Evolutionary conservation across 2,113 vertebrate species (phyloP).

Genomic region (Oplegnathus fasciatus): DNA sequence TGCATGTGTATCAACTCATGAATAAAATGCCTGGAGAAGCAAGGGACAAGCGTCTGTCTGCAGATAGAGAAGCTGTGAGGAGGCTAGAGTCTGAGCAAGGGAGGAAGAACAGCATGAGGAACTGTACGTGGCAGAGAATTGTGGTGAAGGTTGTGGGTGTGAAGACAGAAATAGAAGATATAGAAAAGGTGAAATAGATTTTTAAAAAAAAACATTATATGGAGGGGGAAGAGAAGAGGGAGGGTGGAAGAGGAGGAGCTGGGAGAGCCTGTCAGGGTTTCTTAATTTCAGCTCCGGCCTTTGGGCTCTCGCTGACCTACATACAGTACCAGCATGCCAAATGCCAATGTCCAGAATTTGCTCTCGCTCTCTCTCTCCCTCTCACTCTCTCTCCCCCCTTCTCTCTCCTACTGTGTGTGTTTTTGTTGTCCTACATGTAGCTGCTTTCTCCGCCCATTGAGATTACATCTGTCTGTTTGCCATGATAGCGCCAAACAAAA

Average conservation of each 20-base stretch:
- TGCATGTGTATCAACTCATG: constrained; percentile 32
- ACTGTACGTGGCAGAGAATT: not conserved
- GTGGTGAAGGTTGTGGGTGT: not conserved
- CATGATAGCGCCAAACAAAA: not conserved
- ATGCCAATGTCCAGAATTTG: constrained; percentile 15
- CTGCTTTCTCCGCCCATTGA: not conserved
- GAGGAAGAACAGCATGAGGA: too few species aligned
- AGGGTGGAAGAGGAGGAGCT: constrained; percentile 21
- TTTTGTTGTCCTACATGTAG: constrained; percentile 5
- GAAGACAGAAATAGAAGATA: not conserved
- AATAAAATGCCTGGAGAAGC: constrained; percentile 36
- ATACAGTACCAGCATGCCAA: constrained; percentile 54
- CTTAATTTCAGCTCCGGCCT: constrained; percentile 70
- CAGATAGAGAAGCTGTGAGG: constrained; percentile 4
- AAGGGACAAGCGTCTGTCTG: constrained; percentile 21
- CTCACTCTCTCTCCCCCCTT: not conserved
- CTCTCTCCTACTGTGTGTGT: not conserved
- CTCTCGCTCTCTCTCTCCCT: not conserved
- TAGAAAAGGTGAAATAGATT: constrained; percentile 1
- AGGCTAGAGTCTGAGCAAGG: not conserved
- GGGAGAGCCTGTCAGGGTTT: constrained; percentile 62
- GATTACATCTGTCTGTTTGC: not conserved
- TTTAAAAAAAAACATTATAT: not conserved
- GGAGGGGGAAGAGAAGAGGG: not conserved
- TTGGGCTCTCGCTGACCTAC: constrained; percentile 75